Evolutionary conservation across 2,113 vertebrate genomes (phyloP).

Genomic region (Sturnus vulgaris): DNA sequence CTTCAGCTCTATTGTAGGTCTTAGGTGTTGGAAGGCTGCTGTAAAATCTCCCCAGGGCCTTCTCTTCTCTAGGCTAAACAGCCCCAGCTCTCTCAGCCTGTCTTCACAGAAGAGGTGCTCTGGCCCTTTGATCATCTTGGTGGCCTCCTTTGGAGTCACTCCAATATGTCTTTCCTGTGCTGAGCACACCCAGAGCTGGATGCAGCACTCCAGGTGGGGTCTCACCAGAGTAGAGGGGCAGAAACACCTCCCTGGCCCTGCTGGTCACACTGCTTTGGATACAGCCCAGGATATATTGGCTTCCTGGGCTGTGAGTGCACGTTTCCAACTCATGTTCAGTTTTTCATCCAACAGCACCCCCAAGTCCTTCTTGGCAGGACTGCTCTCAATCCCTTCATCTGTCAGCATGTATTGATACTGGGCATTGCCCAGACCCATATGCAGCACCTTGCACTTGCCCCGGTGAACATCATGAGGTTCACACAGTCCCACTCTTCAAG

Average conservation of each 20-base stretch:
- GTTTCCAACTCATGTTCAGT: fast-evolving
- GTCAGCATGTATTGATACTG: neutral
- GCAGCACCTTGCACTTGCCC: neutral
- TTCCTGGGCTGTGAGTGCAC: fast-evolving
- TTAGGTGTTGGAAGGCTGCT: fast-evolving
- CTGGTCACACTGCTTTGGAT: neutral
- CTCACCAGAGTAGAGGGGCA: neutral
- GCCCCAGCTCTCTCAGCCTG: neutral
- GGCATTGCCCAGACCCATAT: neutral
- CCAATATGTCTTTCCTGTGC: neutral
- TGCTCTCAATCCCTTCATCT: neutral
- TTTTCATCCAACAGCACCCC: neutral
- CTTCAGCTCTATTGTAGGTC: neutral
- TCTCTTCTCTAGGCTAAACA: neutral
- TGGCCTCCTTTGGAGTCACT: neutral
- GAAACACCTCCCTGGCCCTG: neutral
- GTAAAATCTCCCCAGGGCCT: neutral
- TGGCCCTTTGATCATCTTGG: neutral
- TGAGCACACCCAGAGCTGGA: neutral
- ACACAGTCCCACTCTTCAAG: neutral
- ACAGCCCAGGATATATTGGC: neutral
- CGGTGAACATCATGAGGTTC: neutral
- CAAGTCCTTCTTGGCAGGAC: neutral
- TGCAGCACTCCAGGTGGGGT: neutral
- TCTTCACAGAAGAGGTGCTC: neutral